Conservation (phyloP, 2,888 invertebrate species). For the Neoitamus cyanurus region DNA sequence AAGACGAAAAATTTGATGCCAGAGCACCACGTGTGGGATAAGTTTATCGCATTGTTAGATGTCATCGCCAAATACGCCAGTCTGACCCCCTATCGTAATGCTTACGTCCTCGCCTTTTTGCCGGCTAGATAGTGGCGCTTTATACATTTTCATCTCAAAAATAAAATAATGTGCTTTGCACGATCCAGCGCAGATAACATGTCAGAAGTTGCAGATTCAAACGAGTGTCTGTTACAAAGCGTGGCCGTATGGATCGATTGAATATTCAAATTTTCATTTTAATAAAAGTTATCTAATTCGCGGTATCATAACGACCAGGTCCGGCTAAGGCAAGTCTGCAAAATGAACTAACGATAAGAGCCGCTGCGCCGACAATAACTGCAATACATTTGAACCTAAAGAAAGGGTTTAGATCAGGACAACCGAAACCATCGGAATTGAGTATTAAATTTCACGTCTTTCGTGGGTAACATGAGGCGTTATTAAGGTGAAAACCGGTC, state of each 20-base stretch:
- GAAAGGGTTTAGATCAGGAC: background rate
- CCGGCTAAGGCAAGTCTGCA: background rate
- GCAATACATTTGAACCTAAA: background rate
- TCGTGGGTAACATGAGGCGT: background rate
- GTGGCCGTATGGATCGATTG: background rate
- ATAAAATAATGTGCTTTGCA: background rate
- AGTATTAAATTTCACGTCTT: background rate
- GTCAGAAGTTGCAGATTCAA: background rate
- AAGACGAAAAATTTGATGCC: background rate
- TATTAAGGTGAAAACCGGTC: background rate
- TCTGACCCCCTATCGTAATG: background rate
- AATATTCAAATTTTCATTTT: constrained; percentile 13
- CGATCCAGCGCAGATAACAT: background rate
- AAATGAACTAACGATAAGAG: background rate
- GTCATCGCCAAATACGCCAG: background rate
- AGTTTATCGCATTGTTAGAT: background rate
- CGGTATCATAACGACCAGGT: background rate
- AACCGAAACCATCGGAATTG: background rate
- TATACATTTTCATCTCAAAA: background rate
- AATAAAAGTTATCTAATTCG: constrained; percentile 17
- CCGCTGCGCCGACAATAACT: background rate
- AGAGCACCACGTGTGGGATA: constrained; percentile 13
- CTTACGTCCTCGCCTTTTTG: background rate
- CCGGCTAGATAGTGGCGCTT: background rate
- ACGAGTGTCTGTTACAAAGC: background rate